A percentile compares a stretch with the other conserved stretches of the same genome.
These are phyloP conservation scores for Probaryconus sp. DNA, from an alignment of 1,140 invertebrate species.

Conservation along the genomic window DNA sequence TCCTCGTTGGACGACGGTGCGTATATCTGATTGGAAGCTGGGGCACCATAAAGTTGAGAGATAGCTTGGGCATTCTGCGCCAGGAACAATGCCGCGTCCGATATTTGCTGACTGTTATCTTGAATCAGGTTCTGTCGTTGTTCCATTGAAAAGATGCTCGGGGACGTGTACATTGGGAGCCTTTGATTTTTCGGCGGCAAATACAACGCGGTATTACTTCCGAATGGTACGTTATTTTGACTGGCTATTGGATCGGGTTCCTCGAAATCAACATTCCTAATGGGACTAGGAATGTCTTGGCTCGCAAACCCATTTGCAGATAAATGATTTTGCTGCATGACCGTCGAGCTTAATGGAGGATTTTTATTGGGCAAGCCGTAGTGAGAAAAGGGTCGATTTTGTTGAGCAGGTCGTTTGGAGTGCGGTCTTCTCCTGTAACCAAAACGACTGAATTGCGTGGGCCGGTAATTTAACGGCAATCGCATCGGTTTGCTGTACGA, in stretches of 20 bases:
- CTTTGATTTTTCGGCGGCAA: conserved; percentile 75
- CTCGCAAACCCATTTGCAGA: conserved; percentile 22
- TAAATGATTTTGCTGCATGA: conserved; percentile 54
- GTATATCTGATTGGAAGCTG: conserved; percentile 67
- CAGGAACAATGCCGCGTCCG: conserved; percentile 72
- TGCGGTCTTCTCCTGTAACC: conserved; percentile 53
- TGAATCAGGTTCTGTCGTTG: conserved; percentile 55
- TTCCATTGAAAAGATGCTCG: conserved; percentile 52
- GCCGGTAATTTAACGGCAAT: conserved; percentile 44
- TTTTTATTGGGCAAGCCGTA: conserved; percentile 69
- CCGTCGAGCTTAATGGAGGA: conserved; percentile 26
- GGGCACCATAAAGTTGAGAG: conserved; percentile 70
- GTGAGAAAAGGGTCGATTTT: conserved; percentile 66
- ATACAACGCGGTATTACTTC: conserved; percentile 70
- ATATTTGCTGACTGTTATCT: conserved; percentile 64
- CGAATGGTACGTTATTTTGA: conserved; percentile 73
- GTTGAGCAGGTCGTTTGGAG: conserved; percentile 57
- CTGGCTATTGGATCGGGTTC: conserved; percentile 70
- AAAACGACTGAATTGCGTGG: conserved; percentile 14
- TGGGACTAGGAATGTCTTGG: conserved; percentile 64
- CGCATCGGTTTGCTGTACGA: conserved; percentile 60
- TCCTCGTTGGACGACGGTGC: conserved; percentile 67
- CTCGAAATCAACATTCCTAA: conserved; percentile 63
- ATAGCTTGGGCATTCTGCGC: conserved; percentile 73
- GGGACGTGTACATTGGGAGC: conserved; percentile 56